A percentile compares a stretch with the other conserved stretches of the same genome.
Evolutionary conservation across 2,113 vertebrate species (phyloP).

Genomic region (Podocnemis expansa): DNA sequence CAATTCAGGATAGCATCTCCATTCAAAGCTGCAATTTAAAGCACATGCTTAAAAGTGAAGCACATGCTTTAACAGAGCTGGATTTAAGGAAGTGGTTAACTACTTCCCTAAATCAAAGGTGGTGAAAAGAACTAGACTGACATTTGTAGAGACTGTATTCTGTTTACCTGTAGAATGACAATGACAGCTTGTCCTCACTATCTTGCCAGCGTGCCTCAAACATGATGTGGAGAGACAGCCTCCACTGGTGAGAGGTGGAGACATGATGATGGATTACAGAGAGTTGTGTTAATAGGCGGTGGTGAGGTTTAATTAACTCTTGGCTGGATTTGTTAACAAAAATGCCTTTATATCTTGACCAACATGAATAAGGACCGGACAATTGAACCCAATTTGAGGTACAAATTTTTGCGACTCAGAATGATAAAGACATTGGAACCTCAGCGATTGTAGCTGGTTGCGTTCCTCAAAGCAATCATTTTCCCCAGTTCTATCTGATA

Average conservation of each 20-base stretch:
- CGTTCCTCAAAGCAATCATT: neutral
- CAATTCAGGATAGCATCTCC: neutral
- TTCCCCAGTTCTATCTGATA: neutral
- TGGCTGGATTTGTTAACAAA: fast-evolving
- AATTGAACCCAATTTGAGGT: fast-evolving
- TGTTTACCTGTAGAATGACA: neutral
- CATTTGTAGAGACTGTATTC: neutral
- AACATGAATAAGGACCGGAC: fast-evolving
- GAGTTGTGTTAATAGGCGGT: neutral
- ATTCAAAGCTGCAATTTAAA: neutral
- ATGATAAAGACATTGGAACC: neutral
- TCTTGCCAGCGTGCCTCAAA: neutral
- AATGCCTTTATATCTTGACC: neutral
- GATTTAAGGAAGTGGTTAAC: neutral
- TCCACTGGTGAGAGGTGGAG: neutral
- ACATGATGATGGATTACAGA: neutral
- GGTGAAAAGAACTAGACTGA: neutral
- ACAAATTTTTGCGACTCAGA: neutral
- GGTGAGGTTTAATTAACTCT: neutral
- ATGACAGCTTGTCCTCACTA: neutral
- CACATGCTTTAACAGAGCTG: neutral
- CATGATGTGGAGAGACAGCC: neutral
- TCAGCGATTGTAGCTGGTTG: neutral
- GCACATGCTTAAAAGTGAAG: neutral
- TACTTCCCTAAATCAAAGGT: neutral